Conservation (phyloP, 2,797 vertebrate genomes). For the Eurystomus glaucurus region DNA sequence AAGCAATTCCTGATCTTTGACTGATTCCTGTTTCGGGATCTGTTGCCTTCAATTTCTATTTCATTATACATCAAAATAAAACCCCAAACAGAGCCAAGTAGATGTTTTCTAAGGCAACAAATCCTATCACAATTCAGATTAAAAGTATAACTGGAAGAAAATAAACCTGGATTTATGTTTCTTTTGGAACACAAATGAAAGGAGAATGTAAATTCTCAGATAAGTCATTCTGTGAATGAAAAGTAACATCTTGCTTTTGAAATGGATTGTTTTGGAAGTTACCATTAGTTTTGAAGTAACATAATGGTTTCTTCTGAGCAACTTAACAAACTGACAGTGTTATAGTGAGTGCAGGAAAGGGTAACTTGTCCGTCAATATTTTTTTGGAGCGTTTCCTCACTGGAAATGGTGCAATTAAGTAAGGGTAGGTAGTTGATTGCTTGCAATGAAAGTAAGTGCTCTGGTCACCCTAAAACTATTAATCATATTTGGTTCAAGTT, state of each 20-base stretch:
- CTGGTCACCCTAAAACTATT: not conserved
- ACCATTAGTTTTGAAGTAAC: not conserved
- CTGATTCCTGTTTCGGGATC: not conserved
- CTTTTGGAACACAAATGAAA: constrained; percentile 12
- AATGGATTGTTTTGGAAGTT: not conserved
- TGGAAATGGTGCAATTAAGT: not conserved
- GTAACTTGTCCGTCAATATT: not conserved
- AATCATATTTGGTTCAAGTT: not conserved
- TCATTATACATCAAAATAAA: not conserved
- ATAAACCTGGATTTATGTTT: constrained; percentile 14
- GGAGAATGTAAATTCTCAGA: not conserved
- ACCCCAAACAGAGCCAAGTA: not conserved
- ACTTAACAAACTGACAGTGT: not conserved
- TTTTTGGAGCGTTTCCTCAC: not conserved
- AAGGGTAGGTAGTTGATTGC: not conserved
- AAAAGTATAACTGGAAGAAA: not conserved
- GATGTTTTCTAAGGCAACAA: not conserved
- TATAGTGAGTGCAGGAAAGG: not conserved
- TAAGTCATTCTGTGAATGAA: not conserved
- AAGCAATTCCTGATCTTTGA: not conserved
- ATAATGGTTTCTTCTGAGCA: not conserved
- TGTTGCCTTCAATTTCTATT: not conserved
- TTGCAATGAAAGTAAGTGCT: not conserved
- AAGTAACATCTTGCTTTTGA: not conserved
- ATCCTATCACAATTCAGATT: constrained; percentile 12